Conservation (phyloP, 2,113 vertebrate genomes). For the Pyxicephalus adspersus region DNA sequence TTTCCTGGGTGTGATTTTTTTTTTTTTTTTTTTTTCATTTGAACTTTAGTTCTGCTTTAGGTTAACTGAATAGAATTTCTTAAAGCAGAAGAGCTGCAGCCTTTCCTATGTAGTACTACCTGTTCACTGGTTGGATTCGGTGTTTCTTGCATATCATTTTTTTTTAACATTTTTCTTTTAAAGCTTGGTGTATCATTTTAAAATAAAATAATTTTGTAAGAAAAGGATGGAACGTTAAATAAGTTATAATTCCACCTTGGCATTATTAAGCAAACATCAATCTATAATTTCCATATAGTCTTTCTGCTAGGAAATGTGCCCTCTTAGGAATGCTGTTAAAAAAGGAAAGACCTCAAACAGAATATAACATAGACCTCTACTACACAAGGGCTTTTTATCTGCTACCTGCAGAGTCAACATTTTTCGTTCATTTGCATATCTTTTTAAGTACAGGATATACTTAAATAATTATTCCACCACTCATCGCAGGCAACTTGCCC, state of each 20-base stretch:
- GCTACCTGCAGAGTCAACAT: slow-evolving; percentile 29
- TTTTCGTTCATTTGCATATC: slow-evolving; percentile 22
- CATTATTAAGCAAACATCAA: slow-evolving; percentile 11
- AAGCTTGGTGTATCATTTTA: not conserved
- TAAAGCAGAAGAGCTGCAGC: no score
- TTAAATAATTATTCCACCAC: no score
- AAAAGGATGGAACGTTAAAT: not conserved
- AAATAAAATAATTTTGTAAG: slow-evolving; percentile 11
- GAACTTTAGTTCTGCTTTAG: no score
- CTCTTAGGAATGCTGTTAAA: slow-evolving; percentile 27
- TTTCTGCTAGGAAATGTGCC: slow-evolving; percentile 11
- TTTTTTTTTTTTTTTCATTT: no score
- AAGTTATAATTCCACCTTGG: slow-evolving; percentile 6
- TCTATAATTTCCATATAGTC: not conserved
- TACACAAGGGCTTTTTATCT: slow-evolving; percentile 24
- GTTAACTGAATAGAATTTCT: no score
- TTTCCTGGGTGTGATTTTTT: no score
- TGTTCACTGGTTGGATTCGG: no score
- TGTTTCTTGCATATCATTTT: no score
- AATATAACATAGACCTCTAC: slow-evolving; percentile 23
- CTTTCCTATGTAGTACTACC: no score
- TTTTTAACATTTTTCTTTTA: no score
- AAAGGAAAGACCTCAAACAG: slow-evolving; percentile 22
- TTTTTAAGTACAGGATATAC: no score
- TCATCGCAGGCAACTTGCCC: no score